Base-by-base conservation (phyloP, 2,888 invertebrate species). In the Heliothis peltigera region DNA sequence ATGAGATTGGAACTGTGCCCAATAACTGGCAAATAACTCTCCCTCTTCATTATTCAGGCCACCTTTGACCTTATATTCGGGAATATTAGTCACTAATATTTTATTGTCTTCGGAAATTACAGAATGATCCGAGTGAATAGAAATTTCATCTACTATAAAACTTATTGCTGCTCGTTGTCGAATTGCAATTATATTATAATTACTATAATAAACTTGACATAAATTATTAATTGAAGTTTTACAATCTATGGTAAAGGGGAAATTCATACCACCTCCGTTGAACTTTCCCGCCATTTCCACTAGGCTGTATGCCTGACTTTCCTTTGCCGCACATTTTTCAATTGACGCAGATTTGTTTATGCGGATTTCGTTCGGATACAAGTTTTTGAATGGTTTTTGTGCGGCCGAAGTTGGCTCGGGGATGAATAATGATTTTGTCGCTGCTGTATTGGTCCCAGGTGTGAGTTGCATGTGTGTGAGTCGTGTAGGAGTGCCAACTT, bases 241-340 rank as follows among this genome's bases (percentile, higher is more conserved):
- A 80, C 81, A 82, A 73, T 84, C 81, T 84, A 75, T 75, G 61
- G 71, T 55, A 68, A 75, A 70, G 82, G 82, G 86, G 87, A 84
- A 86, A 85, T 80, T 69, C 75, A 71, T 74, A 79, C 78, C 77
- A 82, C 77, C 79, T 78, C 80, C 79, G 71, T 79, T 69, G 68
- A 86, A 87, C 87, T 89, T 87, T 89, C 86, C 85, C 85, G 84
- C 81, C 86, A 72, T 86, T 87, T 87, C 84, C 86, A 81, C 70
- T 76, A 75, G 64, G 74, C 61, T 65, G 62, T 48, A 52, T 62
- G 21, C 21, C 19, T 47, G 43, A n/a, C 49, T 56, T 70, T 51
- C 65, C 52, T 71, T 73, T 74, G 75, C 66, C 64, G 64, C 63
- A 58, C 56, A 71, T 73, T 79, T 83, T 82, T 75, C 75, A 76